Evolutionary conservation across 2,113 vertebrate species (phyloP).

Genomic region (Mobula hypostoma): DNA sequence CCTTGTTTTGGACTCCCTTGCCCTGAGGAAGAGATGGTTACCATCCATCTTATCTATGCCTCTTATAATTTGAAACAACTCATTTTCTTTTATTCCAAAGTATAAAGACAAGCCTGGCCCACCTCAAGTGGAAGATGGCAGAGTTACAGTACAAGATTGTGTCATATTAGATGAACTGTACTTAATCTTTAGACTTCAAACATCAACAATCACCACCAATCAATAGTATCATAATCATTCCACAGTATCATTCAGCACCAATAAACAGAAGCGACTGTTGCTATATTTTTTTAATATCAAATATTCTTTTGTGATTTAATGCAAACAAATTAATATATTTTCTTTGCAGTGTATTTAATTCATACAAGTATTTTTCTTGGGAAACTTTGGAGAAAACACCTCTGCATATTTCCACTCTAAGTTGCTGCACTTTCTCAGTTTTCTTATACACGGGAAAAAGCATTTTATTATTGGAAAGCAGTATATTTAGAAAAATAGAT

Average conservation of each 20-base stretch:
- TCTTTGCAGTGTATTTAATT: neutral
- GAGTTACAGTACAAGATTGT: neutral
- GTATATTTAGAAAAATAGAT: neutral
- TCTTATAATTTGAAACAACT: no score
- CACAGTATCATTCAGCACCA: neutral
- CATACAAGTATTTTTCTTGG: neutral
- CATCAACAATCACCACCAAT: neutral
- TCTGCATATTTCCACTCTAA: no score
- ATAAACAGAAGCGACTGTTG: neutral
- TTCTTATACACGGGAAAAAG: no score
- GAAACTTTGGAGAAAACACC: neutral
- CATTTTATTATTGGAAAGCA: neutral
- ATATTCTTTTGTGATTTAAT: neutral
- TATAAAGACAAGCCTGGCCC: no score
- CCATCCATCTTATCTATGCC: no score
- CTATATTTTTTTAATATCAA: neutral
- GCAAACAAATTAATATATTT: neutral
- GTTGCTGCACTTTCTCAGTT: no score
- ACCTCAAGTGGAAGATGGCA: neutral
- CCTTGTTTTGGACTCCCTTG: no score
- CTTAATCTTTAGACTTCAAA: neutral
- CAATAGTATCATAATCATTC: no score
- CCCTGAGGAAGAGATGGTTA: no score
- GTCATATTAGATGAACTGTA: neutral
- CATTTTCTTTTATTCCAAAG: no score